Conservation (phyloP, 2,888 invertebrate species). For the Tribolium freemani region DNA sequence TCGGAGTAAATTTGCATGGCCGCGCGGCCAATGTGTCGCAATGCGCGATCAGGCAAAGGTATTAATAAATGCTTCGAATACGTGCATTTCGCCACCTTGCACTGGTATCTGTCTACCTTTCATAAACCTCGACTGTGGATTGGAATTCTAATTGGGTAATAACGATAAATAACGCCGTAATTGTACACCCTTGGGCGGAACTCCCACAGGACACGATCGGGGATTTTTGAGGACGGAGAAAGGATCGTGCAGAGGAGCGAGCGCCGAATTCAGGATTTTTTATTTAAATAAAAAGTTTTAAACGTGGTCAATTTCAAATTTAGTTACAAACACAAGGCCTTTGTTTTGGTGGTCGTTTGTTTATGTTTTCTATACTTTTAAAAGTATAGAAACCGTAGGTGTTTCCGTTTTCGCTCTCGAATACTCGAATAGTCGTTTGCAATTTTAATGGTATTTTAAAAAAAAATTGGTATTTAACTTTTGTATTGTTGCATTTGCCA, state of each 20-base stretch:
- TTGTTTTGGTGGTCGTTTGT: too few relatives aligned
- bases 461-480: too few relatives aligned
- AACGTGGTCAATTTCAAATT: too few relatives aligned
- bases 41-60: constrained; percentile 45
- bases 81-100: constrained; percentile 47
- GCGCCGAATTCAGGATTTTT: background rate
- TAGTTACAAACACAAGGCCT: too few relatives aligned
- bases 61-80: constrained; percentile 47
- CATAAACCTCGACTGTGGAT: constrained; percentile 39
- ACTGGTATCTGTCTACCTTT: constrained; percentile 44
- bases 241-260: background rate
- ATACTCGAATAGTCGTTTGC: too few relatives aligned
- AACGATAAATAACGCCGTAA: constrained; percentile 29
- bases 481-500: too few relatives aligned
- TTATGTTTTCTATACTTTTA: too few relatives aligned
- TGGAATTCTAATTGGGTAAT: constrained; percentile 40
- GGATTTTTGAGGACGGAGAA: background rate
- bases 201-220: background rate
- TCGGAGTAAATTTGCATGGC: constrained; percentile 42
- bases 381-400: too few relatives aligned
- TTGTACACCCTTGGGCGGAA: constrained; percentile 3
- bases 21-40: constrained; percentile 47
- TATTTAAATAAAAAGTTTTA: too few relatives aligned
- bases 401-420: too few relatives aligned
- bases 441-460: too few relatives aligned